Percentiles rank a stretch among this genome's conserved stretches.
Conservation (phyloP, 2,113 vertebrate species). For the Melanocharis versteri region DNA sequence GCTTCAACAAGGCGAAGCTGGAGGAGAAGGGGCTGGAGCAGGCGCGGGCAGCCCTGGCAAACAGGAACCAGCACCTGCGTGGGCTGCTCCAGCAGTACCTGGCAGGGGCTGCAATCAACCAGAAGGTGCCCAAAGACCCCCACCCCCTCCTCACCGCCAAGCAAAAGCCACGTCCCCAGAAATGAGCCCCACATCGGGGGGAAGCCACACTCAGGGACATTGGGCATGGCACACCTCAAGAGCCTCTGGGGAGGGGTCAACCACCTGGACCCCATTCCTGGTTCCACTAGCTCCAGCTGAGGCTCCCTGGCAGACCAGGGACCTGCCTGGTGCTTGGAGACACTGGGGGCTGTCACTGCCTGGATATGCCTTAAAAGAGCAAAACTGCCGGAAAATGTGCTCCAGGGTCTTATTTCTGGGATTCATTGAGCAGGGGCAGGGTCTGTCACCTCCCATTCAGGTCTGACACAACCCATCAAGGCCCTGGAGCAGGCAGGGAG, state of each 20-base stretch:
- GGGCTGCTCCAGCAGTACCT: constrained; percentile 77
- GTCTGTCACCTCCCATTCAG: fast-evolving
- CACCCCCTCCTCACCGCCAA: constrained; percentile 61
- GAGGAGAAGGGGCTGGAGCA: constrained; percentile 73
- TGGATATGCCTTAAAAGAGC: neutral
- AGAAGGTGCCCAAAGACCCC: constrained; percentile 60
- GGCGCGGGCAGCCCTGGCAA: constrained; percentile 36
- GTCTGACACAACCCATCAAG: neutral
- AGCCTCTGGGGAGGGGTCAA: neutral
- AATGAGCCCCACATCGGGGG: neutral
- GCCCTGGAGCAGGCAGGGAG: neutral
- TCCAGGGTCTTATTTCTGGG: neutral
- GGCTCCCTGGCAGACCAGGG: neutral
- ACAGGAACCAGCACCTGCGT: constrained; percentile 70
- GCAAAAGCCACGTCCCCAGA: neutral
- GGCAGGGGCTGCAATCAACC: constrained; percentile 66
- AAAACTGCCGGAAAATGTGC: neutral
- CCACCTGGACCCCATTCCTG: fast-evolving
- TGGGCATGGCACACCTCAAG: constrained; percentile 38
- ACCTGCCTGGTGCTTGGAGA: no score
- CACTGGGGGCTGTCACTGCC: no score
- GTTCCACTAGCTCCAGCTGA: neutral
- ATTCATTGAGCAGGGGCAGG: neutral
- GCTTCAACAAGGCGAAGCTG: constrained; percentile 82
- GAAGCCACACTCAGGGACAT: neutral